Evolutionary conservation across 2,113 vertebrate species (phyloP).

Genomic region (Excalfactoria chinensis): DNA sequence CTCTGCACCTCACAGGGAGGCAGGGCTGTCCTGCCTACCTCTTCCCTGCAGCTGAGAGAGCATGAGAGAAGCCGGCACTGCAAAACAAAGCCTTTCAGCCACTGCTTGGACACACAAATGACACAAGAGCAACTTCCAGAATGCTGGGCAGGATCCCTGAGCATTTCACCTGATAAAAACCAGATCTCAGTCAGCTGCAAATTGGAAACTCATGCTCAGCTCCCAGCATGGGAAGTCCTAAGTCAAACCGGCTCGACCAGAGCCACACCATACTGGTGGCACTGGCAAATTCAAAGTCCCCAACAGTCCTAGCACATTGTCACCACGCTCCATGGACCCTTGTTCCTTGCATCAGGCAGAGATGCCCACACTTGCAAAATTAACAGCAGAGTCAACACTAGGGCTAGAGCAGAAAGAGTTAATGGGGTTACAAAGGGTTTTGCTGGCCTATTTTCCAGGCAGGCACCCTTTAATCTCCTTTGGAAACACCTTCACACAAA

Average conservation of each 20-base stretch:
- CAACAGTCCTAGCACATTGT: neutral
- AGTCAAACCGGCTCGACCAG: neutral
- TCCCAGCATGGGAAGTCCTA: neutral
- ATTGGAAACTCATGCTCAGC: neutral
- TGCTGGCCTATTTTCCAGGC: conserved; percentile 68
- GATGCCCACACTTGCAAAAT: accelerated
- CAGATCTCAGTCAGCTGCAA: neutral
- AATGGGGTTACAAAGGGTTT: conserved; percentile 59
- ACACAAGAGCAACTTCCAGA: neutral
- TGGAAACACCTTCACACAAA: conserved; percentile 71
- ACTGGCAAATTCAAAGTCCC: accelerated
- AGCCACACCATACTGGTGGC: accelerated
- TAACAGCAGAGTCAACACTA: neutral
- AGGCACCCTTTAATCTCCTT: conserved; percentile 73
- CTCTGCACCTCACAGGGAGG: accelerated
- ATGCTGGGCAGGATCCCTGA: neutral
- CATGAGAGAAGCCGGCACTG: neutral
- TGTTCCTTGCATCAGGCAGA: neutral
- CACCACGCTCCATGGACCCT: neutral
- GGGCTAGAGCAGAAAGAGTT: conserved; percentile 15
- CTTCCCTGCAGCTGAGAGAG: too few relatives aligned
- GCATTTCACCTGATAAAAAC: neutral
- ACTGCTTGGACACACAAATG: neutral
- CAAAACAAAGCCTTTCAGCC: neutral
- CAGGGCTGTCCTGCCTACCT: neutral